Evolutionary conservation across 2,888 invertebrate species (phyloP), one percentile per base, ranked within the genome.

Genomic region (Chloroclysta siterata): DNA sequence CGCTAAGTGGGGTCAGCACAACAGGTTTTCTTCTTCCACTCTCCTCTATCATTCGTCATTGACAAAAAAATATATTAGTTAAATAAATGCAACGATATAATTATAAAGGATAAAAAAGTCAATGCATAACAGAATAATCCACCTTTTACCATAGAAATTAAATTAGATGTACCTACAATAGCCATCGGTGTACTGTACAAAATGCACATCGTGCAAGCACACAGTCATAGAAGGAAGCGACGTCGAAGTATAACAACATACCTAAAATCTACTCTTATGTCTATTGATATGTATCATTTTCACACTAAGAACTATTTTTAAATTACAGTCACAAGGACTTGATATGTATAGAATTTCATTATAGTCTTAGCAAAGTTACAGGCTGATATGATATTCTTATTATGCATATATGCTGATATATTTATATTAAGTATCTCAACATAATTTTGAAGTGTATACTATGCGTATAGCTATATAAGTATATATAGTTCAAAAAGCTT

Each of bases 171-270:
- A 39, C 2, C 11, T 39, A 39, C 36, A n/a, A n/a, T n/a, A 7
- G 36, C 7, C 36, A 36, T 6, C 10, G 10, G 36, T 36, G 3
- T 48, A 52, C 13, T 29, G 44, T 41, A 39, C 52, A 53, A 63
- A 63, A 62, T 53, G 51, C 51, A 28, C 50, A 53, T 47, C 61
- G 65, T 64, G 69, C 66, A 61, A 47, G 14, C 42, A 57, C n/a
- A 0, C 10, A 13, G 3, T 51, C 53, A 64, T 71, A 80, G 79
- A 78, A 82, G 81, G 76, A 78, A 83, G 82, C 83, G 79, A 75
- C 85, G 81, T 76, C 83, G 85, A 84, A 88, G 87, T 89, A 90
- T 91, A 91, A 91, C 90, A 91, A 90, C 87, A 88, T 83, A 71
- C 81, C 87, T 89, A 88, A 81, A n/a, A 76, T 66, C 89, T 90